phyloP scores from a whole-genome alignment of 2,113 vertebrate species.

The Nothobranchius kuhntae region DNA sequence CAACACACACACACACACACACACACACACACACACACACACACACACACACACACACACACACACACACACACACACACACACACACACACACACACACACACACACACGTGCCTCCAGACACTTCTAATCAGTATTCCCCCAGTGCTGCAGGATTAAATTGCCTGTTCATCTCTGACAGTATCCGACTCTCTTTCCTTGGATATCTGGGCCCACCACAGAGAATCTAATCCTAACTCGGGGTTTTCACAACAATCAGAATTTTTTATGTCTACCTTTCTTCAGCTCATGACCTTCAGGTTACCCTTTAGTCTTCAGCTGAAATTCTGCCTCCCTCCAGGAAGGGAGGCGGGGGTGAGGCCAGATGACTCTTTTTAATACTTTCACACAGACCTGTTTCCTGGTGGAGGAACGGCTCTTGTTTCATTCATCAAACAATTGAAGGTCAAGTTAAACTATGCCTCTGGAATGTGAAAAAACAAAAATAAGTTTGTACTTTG shows the following conservation, averaged over 20 bases:
- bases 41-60: too few species aligned
- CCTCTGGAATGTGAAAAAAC: neutral
- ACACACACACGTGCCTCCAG: neutral
- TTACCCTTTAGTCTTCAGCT: conserved; percentile 4
- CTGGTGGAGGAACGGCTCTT: conserved; percentile 4
- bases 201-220: conserved; percentile 41
- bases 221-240: conserved; percentile 32
- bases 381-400: neutral
- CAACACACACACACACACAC: neutral
- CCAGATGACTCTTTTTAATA: conserved; percentile 19
- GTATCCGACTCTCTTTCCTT: conserved; percentile 38
- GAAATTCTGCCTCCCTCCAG: neutral
- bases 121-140: conserved; percentile 58
- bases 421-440: conserved; percentile 13
- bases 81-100: neutral
- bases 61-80: too few species aligned
- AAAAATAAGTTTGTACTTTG: neutral
- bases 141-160: conserved; percentile 47
- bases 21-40: too few species aligned
- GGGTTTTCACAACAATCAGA: conserved; percentile 42
- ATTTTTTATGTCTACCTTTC: conserved; percentile 44
- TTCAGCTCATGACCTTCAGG: conserved; percentile 15
- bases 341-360: conserved; percentile 16
- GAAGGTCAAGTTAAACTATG: conserved; percentile 30
- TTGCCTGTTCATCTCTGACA: conserved; percentile 25